Conservation (phyloP, 1,140 invertebrate species). For the Oncopodura yosiiana region DNA sequence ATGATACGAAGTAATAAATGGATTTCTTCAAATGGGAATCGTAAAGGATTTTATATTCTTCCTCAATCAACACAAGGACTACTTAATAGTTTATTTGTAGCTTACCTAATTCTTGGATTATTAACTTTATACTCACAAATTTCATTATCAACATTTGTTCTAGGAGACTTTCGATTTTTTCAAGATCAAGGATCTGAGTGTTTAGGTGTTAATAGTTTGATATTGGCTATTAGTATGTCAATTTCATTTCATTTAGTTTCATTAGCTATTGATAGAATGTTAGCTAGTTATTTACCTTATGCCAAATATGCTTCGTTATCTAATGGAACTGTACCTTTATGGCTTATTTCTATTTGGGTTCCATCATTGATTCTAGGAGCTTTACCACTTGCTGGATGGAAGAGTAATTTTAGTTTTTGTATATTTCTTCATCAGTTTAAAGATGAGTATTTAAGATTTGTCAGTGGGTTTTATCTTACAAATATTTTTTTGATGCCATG, state of each 20-base stretch:
- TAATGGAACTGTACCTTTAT: conserved; percentile 30
- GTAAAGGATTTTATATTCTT: conserved; percentile 23
- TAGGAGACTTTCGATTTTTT: conserved; percentile 26
- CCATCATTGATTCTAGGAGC: conserved; percentile 22
- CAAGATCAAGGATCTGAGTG: conserved; percentile 33
- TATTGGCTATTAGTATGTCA: conserved; percentile 23
- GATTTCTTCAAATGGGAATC: conserved; percentile 5
- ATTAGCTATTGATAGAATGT: conserved; percentile 29
- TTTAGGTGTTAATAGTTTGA: conserved; percentile 23
- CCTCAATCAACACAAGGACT: conserved; percentile 32
- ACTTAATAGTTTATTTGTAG: conserved; percentile 26
- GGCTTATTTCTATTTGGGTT: conserved; percentile 31
- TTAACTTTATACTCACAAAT: conserved; percentile 32
- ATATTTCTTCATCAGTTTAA: conserved; percentile 34
- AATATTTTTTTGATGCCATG: conserved; percentile 17
- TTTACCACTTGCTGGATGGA: conserved; percentile 28
- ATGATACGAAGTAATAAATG: conserved; percentile 21
- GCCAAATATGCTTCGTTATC: conserved; percentile 23
- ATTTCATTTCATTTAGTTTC: conserved; percentile 25
- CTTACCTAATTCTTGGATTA: conserved; percentile 25
- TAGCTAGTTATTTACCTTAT: conserved; percentile 26
- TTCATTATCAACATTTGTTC: conserved; percentile 28
- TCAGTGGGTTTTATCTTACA: conserved; percentile 25
- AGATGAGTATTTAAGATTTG: conserved; percentile 31
- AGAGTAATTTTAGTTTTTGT: conserved; percentile 31